phyloP scores from a whole-genome alignment of 2,113 vertebrate species.

The Campylomormyrus tamandua region DNA sequence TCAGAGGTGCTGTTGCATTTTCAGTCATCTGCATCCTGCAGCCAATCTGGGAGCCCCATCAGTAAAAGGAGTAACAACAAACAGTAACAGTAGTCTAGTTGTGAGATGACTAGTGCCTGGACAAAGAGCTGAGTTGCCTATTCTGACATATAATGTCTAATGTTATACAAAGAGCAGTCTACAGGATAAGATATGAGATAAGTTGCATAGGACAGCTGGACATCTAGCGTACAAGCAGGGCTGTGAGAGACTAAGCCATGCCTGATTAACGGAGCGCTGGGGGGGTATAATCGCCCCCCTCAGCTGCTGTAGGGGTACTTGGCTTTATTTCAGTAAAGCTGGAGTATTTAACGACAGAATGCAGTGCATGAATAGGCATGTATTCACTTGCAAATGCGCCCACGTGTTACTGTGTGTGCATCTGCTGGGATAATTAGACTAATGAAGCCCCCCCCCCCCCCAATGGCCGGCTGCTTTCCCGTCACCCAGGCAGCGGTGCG shows the following conservation, averaged over 20 bases:
- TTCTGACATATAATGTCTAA: neutral
- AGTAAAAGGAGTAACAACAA: neutral
- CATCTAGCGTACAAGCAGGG: neutral
- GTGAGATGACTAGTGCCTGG: neutral
- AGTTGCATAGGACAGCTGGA: neutral
- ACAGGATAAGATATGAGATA: neutral
- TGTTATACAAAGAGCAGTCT: neutral
- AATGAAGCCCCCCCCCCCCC: neutral
- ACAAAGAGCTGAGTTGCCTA: neutral
- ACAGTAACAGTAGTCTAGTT: neutral
- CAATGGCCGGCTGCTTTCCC: neutral
- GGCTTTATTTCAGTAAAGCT: neutral
- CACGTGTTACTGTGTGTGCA: neutral
- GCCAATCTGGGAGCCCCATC: neutral
- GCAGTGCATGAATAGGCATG: neutral
- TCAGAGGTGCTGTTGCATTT: neutral
- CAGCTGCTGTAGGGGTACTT: neutral
- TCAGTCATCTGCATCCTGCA: neutral
- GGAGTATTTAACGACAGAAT: neutral
- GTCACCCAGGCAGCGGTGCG: constrained; percentile 3
- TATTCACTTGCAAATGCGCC: neutral
- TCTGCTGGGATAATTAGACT: neutral
- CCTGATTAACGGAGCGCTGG: neutral
- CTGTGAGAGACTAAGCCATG: neutral
- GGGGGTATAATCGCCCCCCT: neutral